Percentiles rank a stretch among this genome's conserved stretches.
Evolutionary conservation across 2,797 vertebrate genomes (phyloP).

Genomic region (Nyctibius grandis): DNA sequence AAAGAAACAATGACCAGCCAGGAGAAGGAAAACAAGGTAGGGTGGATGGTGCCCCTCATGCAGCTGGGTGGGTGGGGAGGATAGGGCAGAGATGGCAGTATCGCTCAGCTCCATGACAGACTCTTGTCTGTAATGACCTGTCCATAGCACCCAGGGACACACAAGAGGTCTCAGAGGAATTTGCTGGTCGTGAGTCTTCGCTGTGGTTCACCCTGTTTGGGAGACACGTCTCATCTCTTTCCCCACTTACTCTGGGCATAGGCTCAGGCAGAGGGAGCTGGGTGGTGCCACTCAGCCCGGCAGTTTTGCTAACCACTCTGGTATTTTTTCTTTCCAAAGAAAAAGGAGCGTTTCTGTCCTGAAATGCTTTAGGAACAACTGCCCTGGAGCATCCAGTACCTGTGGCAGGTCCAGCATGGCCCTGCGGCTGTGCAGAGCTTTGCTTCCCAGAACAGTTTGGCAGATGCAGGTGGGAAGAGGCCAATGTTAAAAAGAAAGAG

Average conservation of each 20-base stretch:
- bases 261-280: background rate
- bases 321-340: background rate
- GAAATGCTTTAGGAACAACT: background rate
- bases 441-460: background rate
- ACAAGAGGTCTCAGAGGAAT: background rate
- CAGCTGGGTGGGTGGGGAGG: background rate
- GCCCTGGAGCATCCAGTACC: background rate
- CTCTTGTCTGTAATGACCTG: background rate
- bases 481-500: background rate
- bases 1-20: background rate
- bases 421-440: background rate
- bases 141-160: background rate
- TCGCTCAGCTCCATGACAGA: background rate
- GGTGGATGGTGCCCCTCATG: background rate
- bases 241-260: background rate
- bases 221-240: background rate
- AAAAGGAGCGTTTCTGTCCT: background rate
- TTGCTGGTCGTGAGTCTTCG: background rate
- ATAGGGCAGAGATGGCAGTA: background rate
- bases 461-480: background rate
- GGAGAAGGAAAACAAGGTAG: background rate
- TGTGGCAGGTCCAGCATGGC: background rate
- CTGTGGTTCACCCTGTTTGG: background rate
- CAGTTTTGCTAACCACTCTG: background rate
- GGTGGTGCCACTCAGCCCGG: fast-evolving